Evolutionary conservation across 2,113 vertebrate species (phyloP).

Genomic region (Pluvialis apricaria): DNA sequence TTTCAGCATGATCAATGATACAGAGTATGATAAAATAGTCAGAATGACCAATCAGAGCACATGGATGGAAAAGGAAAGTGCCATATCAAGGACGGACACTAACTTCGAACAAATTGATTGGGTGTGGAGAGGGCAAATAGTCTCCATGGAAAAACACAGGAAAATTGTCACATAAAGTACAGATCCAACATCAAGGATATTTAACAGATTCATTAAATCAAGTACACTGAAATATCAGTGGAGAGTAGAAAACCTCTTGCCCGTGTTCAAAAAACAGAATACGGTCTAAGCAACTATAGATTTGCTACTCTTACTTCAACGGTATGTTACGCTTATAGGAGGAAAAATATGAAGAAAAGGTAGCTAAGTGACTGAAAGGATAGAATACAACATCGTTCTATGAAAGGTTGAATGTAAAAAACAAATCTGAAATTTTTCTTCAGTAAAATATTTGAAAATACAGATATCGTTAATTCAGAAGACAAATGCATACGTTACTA

Average conservation of each 20-base stretch:
- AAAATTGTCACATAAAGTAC: not conserved
- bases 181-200: not conserved
- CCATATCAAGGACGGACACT: not conserved
- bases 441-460: not conserved
- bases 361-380: not conserved
- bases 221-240: not conserved
- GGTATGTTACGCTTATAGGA: accelerated
- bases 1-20: not conserved
- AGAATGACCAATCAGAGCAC: not conserved
- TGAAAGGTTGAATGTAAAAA: not conserved
- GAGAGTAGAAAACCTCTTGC: not conserved
- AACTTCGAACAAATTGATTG: not conserved
- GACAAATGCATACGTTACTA: not conserved
- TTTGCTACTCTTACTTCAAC: not conserved
- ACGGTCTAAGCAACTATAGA: not conserved
- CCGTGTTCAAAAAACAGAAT: not conserved
- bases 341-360: not conserved
- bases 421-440: not conserved
- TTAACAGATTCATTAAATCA: not conserved
- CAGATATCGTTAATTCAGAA: not conserved
- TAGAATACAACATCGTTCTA: not conserved
- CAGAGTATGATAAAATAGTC: not conserved
- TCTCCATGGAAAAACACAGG: not conserved
- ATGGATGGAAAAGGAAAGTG: not conserved
- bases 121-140: not conserved